Conservation (phyloP, 2,797 vertebrate species). For the Dermochelys coriacea region DNA sequence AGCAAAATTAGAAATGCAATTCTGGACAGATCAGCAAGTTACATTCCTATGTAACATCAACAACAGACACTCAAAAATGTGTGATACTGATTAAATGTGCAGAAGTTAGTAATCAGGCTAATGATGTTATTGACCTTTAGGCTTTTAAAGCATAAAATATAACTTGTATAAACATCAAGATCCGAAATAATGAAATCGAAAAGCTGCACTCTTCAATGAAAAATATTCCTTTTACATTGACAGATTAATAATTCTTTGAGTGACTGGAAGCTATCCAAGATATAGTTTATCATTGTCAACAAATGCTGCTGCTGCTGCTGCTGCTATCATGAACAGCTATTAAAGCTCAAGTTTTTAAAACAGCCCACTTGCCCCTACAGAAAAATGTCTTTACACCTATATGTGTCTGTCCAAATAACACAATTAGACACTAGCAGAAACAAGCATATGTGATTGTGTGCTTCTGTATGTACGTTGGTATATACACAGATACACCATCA, state of each 20-base stretch:
- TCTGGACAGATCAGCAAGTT: constrained; percentile 43
- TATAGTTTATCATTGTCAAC: constrained; percentile 60
- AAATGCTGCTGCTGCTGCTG: constrained; percentile 53
- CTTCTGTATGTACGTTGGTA: not conserved
- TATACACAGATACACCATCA: not conserved
- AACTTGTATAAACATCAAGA: constrained; percentile 23
- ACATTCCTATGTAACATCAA: constrained; percentile 56
- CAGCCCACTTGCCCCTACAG: constrained; percentile 32
- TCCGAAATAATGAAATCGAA: constrained; percentile 52
- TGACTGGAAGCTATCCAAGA: constrained; percentile 55
- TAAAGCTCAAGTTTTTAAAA: constrained; percentile 60
- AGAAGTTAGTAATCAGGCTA: constrained; percentile 39
- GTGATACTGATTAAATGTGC: constrained; percentile 58
- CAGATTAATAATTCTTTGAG: constrained; percentile 50
- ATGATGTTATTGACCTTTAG: constrained; percentile 51
- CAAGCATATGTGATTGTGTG: not conserved
- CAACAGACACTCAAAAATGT: constrained; percentile 31
- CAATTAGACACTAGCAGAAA: constrained; percentile 3
- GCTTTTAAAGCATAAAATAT: constrained; percentile 33
- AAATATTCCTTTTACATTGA: constrained; percentile 59
- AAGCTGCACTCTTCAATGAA: constrained; percentile 15
- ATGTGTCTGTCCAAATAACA: constrained; percentile 12
- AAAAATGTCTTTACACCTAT: constrained; percentile 8
- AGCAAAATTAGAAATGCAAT: constrained; percentile 54
- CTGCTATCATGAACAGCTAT: constrained; percentile 44